Percentiles rank a stretch among this genome's conserved stretches.
These are phyloP conservation scores for Spheniscus mendiculus DNA, from an alignment of 2,113 vertebrate genomes.

Conservation along the genomic window DNA sequence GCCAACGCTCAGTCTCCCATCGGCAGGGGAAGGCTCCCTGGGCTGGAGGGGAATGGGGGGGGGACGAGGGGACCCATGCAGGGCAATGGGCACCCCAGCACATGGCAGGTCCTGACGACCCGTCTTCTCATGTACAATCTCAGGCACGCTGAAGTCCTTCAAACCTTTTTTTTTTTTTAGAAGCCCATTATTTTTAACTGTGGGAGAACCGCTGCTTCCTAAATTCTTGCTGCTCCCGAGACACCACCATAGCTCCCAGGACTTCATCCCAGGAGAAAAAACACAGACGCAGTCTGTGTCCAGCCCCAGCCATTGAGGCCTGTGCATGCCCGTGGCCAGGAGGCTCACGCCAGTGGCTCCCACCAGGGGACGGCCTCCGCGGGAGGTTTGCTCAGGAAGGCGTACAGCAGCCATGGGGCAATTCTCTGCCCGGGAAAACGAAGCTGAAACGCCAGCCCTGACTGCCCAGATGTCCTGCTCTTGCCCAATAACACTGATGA, in stretches of 20 bases:
- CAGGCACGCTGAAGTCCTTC: neutral
- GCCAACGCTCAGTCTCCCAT: too few species aligned
- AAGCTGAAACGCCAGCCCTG: neutral
- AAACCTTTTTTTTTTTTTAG: neutral
- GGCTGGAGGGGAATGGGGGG: too few species aligned
- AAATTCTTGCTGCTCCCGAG: neutral
- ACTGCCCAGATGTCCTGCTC: neutral
- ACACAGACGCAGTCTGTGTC: fast-evolving
- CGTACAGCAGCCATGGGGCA: fast-evolving
- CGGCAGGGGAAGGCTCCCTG: neutral
- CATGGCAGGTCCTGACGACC: neutral
- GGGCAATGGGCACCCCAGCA: neutral
- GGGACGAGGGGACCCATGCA: too few species aligned
- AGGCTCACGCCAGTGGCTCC: neutral
- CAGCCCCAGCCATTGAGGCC: neutral
- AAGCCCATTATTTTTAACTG: neutral
- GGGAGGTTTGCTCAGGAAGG: neutral
- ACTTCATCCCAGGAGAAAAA: neutral
- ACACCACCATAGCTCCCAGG: neutral
- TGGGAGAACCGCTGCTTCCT: neutral
- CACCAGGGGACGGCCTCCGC: neutral
- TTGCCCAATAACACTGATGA: neutral
- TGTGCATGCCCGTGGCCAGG: fast-evolving
- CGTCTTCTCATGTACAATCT: too few species aligned
- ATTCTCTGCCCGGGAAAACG: neutral